Conservation (phyloP, 2,113 vertebrate species). For the Empidonax alnorum region DNA sequence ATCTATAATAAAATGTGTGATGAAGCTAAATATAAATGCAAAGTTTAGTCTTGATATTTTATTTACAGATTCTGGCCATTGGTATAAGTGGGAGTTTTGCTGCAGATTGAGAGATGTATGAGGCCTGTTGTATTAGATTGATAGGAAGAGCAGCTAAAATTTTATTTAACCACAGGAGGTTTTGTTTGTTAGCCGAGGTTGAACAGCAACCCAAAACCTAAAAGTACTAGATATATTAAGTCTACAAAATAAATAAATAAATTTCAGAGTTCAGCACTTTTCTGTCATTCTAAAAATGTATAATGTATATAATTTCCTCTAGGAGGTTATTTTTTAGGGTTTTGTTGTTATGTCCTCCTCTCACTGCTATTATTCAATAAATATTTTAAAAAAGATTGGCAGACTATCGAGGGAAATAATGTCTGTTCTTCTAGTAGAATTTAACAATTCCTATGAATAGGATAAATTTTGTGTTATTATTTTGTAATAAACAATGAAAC, state of each 20-base stretch:
- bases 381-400: background rate
- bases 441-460: background rate
- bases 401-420: background rate
- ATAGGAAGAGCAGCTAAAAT: background rate
- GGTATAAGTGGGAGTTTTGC: background rate
- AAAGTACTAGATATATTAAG: background rate
- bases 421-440: background rate
- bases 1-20: background rate
- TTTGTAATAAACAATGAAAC: background rate
- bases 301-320: background rate
- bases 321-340: background rate
- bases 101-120: background rate
- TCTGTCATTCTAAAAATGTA: background rate
- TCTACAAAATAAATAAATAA: background rate
- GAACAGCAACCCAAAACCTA: background rate
- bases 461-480: background rate
- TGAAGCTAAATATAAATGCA: background rate
- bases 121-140: background rate
- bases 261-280: background rate
- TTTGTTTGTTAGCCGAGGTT: conserved; percentile 11
- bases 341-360: background rate
- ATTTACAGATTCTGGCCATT: background rate
- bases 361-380: background rate
- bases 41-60: background rate
- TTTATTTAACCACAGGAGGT: conserved; percentile 2